These are phyloP conservation scores for Cenopis cana DNA, from an alignment of 2,888 invertebrate genomes.

Conservation along the genomic window DNA sequence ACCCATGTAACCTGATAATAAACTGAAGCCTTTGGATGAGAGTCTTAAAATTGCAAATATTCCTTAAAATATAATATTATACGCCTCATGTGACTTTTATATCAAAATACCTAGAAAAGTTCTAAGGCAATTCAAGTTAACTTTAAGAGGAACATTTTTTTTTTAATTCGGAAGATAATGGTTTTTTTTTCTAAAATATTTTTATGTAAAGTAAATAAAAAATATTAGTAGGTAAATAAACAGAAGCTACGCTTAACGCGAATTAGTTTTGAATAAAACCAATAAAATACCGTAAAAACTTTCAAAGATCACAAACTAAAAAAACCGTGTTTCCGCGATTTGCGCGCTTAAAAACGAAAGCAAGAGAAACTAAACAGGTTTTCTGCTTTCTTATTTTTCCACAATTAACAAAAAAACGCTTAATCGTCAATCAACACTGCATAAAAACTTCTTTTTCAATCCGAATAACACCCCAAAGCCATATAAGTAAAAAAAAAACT, in stretches of 20 bases:
- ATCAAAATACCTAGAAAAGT: no score
- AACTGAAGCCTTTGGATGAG: no score
- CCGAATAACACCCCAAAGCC: background rate
- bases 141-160: no score
- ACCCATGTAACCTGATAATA: no score
- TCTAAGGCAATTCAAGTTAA: no score
- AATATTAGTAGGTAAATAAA: background rate
- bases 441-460: background rate
- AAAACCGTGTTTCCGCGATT: constrained; percentile 25
- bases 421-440: background rate
- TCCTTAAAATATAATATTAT: no score
- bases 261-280: background rate
- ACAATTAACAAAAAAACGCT: background rate
- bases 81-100: no score
- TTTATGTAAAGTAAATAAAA: no score
- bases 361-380: constrained; percentile 29
- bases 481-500: background rate
- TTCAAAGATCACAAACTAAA: constrained; percentile 14
- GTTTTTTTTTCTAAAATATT: no score
- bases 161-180: no score
- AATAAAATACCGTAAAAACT: constrained; percentile 18
- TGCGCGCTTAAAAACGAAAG: constrained; percentile 21
- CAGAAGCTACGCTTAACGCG: background rate
- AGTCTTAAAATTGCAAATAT: no score
- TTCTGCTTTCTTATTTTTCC: constrained; percentile 7